Evolutionary conservation across 1,140 invertebrate species (phyloP).

Genomic region (Eumeta japonica): DNA sequence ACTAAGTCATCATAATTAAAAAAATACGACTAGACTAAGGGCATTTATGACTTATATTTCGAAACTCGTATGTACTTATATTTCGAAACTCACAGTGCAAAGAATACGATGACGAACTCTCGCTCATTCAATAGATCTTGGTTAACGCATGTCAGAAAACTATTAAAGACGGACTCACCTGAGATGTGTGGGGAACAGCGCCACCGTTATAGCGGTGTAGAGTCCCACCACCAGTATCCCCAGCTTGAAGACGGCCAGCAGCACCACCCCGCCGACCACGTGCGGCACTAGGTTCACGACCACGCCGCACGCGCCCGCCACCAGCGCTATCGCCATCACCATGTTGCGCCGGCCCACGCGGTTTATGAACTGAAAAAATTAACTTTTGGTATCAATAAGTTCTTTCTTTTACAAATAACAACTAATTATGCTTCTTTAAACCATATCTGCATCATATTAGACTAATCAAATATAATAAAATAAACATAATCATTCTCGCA

Average conservation of each 20-base stretch:
- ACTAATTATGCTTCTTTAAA: too few relatives aligned
- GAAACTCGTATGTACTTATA: too few relatives aligned
- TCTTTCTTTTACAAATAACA: neutral
- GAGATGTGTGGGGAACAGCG: slow-evolving; percentile 5
- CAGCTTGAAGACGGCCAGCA: slow-evolving; percentile 1
- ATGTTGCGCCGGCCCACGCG: slow-evolving; percentile 5
- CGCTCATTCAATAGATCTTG: too few relatives aligned
- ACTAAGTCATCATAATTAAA: too few relatives aligned
- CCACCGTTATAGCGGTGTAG: slow-evolving; percentile 4
- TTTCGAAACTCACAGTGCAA: too few relatives aligned
- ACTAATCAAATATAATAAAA: neutral
- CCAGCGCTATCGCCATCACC: neutral
- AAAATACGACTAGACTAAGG: too few relatives aligned
- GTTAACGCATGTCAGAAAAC: neutral
- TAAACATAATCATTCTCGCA: neutral
- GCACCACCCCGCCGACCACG: neutral
- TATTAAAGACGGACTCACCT: neutral
- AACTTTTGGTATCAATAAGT: neutral
- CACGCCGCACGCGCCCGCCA: slow-evolving; percentile 1
- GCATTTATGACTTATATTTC: too few relatives aligned
- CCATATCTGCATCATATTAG: neutral
- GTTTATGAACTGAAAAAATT: neutral
- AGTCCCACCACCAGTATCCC: neutral
- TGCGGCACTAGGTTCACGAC: slow-evolving; percentile 2
- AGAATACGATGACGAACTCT: too few relatives aligned